These are phyloP conservation scores for Epicauta chinensis DNA, from an alignment of 1,140 invertebrate species.

Conservation along the genomic window DNA sequence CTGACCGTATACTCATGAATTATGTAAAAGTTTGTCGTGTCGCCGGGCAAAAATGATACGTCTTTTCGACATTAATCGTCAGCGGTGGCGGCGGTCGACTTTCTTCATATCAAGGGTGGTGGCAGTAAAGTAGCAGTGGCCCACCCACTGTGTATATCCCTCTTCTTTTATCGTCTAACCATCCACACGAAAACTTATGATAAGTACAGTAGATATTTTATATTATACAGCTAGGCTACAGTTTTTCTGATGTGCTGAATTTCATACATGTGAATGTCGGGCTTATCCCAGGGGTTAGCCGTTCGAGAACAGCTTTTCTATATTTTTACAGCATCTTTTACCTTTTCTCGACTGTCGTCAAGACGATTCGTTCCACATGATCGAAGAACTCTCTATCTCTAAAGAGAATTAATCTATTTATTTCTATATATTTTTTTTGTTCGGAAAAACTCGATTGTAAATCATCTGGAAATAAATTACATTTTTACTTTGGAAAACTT, in stretches of 20 bases:
- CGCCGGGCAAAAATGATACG: no score
- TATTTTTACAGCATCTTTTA: conserved; percentile 34
- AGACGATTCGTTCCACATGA: conserved; percentile 11
- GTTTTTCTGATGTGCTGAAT: conserved; percentile 42
- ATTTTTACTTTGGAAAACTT: background rate
- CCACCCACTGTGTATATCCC: no score
- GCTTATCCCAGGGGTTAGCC: conserved; percentile 36
- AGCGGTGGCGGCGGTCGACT: no score
- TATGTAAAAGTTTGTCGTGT: no score
- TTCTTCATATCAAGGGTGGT: no score
- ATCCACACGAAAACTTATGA: conserved; percentile 23
- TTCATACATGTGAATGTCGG: conserved; percentile 42
- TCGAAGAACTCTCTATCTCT: background rate
- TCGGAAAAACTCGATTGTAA: background rate
- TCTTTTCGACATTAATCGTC: no score
- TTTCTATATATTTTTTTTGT: no score
- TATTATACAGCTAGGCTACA: conserved; percentile 27
- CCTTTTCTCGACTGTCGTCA: conserved; percentile 16
- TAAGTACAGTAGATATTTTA: conserved; percentile 24
- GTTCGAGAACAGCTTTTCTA: conserved; percentile 27
- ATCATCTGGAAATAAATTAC: background rate
- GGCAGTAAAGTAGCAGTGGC: no score
- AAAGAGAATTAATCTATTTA: no score
- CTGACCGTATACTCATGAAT: no score
- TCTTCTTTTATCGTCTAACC: no score